Base-by-base conservation (phyloP, 2,888 invertebrate species). In the Eupeodes latifasciatus region DNA sequence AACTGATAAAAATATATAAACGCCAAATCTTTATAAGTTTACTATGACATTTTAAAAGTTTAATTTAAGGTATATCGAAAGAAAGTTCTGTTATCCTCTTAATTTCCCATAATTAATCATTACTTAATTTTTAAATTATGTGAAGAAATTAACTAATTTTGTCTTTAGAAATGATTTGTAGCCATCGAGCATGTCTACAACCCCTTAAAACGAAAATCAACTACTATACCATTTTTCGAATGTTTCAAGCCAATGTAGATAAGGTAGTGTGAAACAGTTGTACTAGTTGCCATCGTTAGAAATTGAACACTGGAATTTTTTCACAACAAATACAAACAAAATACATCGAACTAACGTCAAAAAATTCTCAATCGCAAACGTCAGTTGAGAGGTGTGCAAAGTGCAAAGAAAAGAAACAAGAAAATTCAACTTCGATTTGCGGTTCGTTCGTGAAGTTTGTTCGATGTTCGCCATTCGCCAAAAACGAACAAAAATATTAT, bases 321-420 rank as follows among this genome's bases (percentile, higher is more conserved):
- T 40, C 59, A 27, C 9, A 53, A 71, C 34, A 57, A 74, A n/a
- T 9, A 51, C 6, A 34, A 77, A 40, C 19, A 49, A 74, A 14
- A 57, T 59, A 34, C 55, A 11, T 9, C 9, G 0, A 44, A 59
- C 40, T 53, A 80, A 57, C 36, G 34, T 55, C 36, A 72, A 72
- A 9, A 74, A 64, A 69, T 27, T 14, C 36, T 14, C 11, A 47
- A 53, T 67, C 2, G 4, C 27, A 82, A 78, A 83, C 75, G 82
- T 86, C 86, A 83, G 75, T 82, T 79, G 53, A 66, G 55, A 44
- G 79, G 79, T 76, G 76, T 83, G 80, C 80, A 67, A 59, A 27
- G 3, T 10, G 69, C 64, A 81, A 78, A 69, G 55, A 66, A 71
- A 74, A 69, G 78, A 62, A 59, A 40, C 51, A 64, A 47, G 47